Evolutionary conservation across 1,140 invertebrate genomes (phyloP).

Genomic region (Cotesia vestalis): DNA sequence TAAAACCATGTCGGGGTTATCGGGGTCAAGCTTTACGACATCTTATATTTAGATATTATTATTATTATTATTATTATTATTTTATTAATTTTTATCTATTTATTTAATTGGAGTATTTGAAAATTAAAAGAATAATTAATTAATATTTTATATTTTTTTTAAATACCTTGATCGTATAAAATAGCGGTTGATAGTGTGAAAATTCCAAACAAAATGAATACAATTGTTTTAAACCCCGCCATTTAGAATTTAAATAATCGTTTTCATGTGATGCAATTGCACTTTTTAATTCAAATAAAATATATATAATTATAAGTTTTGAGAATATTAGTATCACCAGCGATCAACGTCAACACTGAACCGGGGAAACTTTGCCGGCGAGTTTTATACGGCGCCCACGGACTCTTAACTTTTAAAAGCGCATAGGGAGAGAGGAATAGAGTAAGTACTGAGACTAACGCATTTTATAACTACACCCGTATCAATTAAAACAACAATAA

Average conservation of each 20-base stretch:
- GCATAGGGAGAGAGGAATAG: slow-evolving; percentile 4
- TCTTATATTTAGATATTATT: too few relatives aligned
- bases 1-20: too few relatives aligned
- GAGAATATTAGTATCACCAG: slow-evolving; percentile 35
- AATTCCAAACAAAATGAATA: slow-evolving; percentile 48
- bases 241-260: not conserved
- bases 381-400: slow-evolving; percentile 66
- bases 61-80: too few relatives aligned
- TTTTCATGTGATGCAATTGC: too few relatives aligned
- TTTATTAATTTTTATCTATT: too few relatives aligned
- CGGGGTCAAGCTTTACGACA: too few relatives aligned
- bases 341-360: slow-evolving; percentile 54
- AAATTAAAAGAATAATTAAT: not conserved
- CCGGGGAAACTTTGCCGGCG: slow-evolving; percentile 52
- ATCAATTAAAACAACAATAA: too few relatives aligned
- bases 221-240: slow-evolving; percentile 37
- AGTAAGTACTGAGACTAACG: too few relatives aligned
- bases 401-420: slow-evolving; percentile 37
- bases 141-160: not conserved
- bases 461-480: too few relatives aligned
- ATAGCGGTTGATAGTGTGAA: slow-evolving; percentile 45
- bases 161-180: slow-evolving; percentile 53
- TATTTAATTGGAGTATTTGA: too few relatives aligned
- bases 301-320: not conserved
- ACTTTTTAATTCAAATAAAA: too few relatives aligned